phyloP scores from a whole-genome alignment of 1,140 invertebrate species.

The Lepidurus packardi region DNA sequence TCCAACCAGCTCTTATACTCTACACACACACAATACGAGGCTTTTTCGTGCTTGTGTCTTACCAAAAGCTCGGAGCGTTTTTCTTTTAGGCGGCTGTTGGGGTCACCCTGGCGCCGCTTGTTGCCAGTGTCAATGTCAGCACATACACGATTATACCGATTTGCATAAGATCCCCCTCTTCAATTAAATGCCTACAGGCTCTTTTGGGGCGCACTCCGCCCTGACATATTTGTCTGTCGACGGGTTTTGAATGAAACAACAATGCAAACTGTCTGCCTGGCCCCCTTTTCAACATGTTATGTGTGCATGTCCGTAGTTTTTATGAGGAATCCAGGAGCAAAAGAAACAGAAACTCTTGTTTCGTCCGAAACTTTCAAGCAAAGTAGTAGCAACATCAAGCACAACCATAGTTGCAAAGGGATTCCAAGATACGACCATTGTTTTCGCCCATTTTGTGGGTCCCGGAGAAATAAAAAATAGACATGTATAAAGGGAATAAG shows the following conservation, averaged over 20 bases:
- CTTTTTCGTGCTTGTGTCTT: neutral
- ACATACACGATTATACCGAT: neutral
- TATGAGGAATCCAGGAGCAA: neutral
- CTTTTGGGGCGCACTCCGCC: neutral
- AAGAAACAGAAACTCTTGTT: neutral
- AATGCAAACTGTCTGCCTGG: neutral
- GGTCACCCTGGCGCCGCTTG: conserved; percentile 12
- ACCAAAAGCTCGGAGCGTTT: neutral
- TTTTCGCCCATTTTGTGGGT: neutral
- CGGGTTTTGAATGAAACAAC: neutral
- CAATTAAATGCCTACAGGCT: neutral
- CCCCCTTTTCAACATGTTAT: conserved; percentile 14
- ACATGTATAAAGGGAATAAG: neutral
- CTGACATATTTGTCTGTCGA: conserved; percentile 16
- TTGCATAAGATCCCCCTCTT: conserved; percentile 13
- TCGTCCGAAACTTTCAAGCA: neutral
- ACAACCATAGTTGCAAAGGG: neutral
- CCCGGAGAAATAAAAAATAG: neutral
- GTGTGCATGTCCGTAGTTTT: neutral
- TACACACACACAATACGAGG: too few species aligned
- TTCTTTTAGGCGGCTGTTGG: neutral
- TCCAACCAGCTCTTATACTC: too few species aligned
- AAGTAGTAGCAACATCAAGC: neutral
- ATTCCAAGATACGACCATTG: neutral
- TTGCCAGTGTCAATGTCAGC: conserved; percentile 15